Percentiles rank a stretch among this genome's conserved stretches.
Conservation (phyloP, 2,113 vertebrate genomes). For the Cichladusa arquata region DNA sequence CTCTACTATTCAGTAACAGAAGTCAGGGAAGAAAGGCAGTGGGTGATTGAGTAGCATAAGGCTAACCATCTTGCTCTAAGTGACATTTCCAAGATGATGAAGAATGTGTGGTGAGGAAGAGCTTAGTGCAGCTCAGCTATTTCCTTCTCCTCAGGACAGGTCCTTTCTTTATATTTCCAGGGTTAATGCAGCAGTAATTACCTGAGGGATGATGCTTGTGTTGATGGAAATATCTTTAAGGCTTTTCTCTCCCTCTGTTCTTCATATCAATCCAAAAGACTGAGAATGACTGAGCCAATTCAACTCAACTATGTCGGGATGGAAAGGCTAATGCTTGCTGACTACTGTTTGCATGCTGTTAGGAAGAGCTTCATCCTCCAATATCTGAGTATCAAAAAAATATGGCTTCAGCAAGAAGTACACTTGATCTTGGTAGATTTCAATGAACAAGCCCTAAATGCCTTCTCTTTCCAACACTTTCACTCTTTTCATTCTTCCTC, state of each 20-base stretch:
- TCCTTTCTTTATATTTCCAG: not conserved
- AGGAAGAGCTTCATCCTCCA: not conserved
- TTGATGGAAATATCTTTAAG: not conserved
- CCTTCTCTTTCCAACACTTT: not conserved
- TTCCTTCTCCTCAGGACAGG: not conserved
- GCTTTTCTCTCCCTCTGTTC: not conserved
- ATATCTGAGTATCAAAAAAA: not conserved
- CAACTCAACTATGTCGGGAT: not conserved
- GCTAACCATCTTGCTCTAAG: not conserved
- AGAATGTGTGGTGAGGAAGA: not conserved
- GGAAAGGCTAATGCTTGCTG: not conserved
- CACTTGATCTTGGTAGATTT: not conserved
- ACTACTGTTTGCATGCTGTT: not conserved
- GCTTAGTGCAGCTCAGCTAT: not conserved
- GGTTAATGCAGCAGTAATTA: not conserved
- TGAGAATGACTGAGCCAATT: not conserved
- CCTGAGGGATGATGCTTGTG: not conserved
- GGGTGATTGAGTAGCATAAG: not conserved
- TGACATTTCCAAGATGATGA: not conserved
- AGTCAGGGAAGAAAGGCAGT: not conserved
- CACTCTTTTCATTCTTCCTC: not conserved
- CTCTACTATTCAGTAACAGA: not conserved
- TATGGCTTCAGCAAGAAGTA: not conserved
- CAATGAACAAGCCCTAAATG: not conserved
- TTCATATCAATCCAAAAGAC: not conserved